These are phyloP conservation scores for Pedetes capensis DNA, from an alignment of 2,113 vertebrate species.

Conservation along the genomic window DNA sequence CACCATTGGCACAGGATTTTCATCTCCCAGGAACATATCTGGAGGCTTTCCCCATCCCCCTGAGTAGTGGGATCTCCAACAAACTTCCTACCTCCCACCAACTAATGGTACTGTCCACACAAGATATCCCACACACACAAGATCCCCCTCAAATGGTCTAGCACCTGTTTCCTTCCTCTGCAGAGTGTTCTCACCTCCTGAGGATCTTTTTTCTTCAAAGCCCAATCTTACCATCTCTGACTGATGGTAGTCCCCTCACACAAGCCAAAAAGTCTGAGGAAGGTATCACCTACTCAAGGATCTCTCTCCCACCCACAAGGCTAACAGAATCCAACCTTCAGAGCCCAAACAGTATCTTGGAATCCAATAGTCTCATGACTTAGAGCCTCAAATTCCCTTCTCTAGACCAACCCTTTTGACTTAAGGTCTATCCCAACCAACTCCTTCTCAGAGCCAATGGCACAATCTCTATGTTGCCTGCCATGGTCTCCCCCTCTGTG, in stretches of 20 bases:
- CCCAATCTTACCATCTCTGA: background rate
- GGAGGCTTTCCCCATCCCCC: background rate
- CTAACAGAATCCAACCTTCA: background rate
- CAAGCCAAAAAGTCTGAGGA: background rate
- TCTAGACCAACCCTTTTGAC: background rate
- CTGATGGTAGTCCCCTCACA: background rate
- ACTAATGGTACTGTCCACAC: slow-evolving; percentile 48
- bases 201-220: slow-evolving; percentile 20
- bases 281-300: background rate
- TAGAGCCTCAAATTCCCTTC: background rate
- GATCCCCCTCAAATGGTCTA: no score
- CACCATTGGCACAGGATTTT: background rate
- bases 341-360: background rate
- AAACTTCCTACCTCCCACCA: slow-evolving; percentile 16
- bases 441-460: background rate
- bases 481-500: background rate
- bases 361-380: slow-evolving; percentile 36
- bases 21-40: slow-evolving; percentile 24
- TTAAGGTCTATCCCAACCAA: background rate
- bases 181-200: slow-evolving; percentile 45
- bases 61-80: slow-evolving; percentile 7
- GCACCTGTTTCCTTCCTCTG: no score
- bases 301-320: background rate
- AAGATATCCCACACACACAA: no score
- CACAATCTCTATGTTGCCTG: background rate